Conservation (phyloP, 2,113 vertebrate genomes). For the Crotalus viridis region DNA sequence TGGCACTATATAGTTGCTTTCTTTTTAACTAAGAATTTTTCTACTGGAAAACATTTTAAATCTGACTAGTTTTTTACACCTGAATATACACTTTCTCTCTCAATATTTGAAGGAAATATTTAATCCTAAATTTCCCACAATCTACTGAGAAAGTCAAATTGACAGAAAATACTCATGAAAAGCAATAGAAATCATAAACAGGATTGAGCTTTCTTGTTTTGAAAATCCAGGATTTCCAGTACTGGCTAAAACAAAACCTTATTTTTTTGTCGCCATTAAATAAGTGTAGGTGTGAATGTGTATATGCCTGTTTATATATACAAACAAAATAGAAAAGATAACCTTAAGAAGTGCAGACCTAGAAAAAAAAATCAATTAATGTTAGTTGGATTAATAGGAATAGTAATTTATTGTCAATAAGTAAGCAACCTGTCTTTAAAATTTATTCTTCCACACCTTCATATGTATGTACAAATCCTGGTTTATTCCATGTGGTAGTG, state of each 20-base stretch:
- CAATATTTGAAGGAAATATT: background rate
- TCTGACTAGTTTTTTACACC: constrained; percentile 35
- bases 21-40: constrained; percentile 36
- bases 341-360: background rate
- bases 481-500: background rate
- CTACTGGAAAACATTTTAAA: constrained; percentile 30
- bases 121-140: background rate
- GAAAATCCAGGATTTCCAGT: background rate
- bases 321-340: background rate
- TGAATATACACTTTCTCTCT: background rate
- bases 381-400: background rate
- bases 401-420: background rate
- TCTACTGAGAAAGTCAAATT: background rate
- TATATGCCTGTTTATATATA: background rate
- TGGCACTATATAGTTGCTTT: constrained; percentile 36
- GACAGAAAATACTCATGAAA: background rate
- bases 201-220: background rate
- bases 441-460: background rate
- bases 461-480: background rate
- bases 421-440: background rate
- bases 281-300: background rate
- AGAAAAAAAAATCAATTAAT: background rate
- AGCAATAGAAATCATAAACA: background rate
- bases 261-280: background rate
- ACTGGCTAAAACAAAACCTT: background rate